These are phyloP conservation scores for Hylaea fasciaria DNA, from an alignment of 2,888 invertebrate genomes.

Conservation along the genomic window DNA sequence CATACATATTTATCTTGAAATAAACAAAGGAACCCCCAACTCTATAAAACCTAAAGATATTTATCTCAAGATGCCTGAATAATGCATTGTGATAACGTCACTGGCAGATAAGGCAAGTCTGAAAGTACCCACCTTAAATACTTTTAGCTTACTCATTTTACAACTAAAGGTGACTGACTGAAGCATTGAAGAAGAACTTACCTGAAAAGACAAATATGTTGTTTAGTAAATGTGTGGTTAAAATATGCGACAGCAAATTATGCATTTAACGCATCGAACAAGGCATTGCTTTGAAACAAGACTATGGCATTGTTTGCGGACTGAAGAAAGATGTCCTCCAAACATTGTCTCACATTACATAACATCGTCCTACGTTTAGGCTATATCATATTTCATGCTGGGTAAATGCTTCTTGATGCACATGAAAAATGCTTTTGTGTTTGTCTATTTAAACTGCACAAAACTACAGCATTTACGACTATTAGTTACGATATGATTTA, in stretches of 20 bases:
- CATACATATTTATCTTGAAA: no score
- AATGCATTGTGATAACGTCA: conserved; percentile 36
- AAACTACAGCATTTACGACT: no score
- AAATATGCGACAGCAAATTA: conserved; percentile 17
- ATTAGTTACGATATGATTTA: no score
- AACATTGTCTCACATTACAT: conserved; percentile 69
- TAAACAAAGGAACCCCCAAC: neutral
- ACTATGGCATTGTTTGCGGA: conserved; percentile 58
- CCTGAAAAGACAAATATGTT: conserved; percentile 53
- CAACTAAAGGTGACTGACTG: conserved; percentile 5
- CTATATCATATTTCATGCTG: neutral
- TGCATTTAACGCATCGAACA: conserved; percentile 21
- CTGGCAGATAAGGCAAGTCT: conserved; percentile 26
- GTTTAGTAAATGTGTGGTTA: conserved; percentile 12
- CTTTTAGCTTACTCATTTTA: conserved; percentile 43
- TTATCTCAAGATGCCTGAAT: conserved; percentile 24
- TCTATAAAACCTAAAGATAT: conserved; percentile 28
- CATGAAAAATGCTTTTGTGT: no score
- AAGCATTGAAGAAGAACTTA: conserved; percentile 47
- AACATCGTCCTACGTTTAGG: conserved; percentile 49
- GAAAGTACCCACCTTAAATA: conserved; percentile 4
- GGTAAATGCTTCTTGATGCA: neutral
- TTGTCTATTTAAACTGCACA: neutral
- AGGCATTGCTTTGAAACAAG: conserved; percentile 54
- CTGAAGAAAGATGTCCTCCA: conserved; percentile 63